Evolutionary conservation across 2,888 invertebrate species (phyloP).

Genomic region (Chamaedrilus cognettii): DNA sequence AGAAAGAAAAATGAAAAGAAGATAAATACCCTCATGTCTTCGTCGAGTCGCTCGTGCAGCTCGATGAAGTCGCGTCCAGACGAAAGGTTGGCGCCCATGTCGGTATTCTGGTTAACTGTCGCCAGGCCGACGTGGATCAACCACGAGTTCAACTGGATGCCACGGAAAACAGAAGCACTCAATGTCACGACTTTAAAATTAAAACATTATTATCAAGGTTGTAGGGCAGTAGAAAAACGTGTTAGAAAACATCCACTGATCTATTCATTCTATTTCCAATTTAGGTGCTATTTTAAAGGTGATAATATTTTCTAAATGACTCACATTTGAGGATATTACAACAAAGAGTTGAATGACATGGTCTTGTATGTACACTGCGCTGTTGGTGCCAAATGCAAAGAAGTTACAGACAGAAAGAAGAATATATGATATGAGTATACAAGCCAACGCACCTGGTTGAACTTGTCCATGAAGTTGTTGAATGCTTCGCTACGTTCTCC

Average conservation of each 20-base stretch:
- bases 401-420: not conserved
- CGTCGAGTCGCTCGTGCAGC: slow-evolving; percentile 73
- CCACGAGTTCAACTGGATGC: slow-evolving; percentile 72
- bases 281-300: too few relatives aligned
- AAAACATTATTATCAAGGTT: too few relatives aligned
- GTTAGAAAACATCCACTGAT: too few relatives aligned
- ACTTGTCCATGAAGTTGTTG: slow-evolving; percentile 70
- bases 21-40: slow-evolving; percentile 69
- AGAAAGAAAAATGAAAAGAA: not conserved
- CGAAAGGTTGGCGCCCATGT: slow-evolving; percentile 68
- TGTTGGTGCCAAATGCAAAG: not conserved
- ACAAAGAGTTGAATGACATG: too few relatives aligned
- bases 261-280: too few relatives aligned
- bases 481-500: slow-evolving; percentile 70
- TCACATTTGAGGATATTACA: too few relatives aligned
- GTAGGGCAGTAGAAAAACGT: too few relatives aligned
- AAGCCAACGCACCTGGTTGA: slow-evolving; percentile 65
- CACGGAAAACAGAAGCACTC: too few relatives aligned
- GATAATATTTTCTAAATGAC: too few relatives aligned
- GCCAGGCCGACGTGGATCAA: slow-evolving; percentile 72
- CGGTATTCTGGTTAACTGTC: slow-evolving; percentile 73
- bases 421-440: not conserved
- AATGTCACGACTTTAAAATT: too few relatives aligned
- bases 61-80: slow-evolving; percentile 73
- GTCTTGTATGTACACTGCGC: too few relatives aligned